Percentiles rank a stretch among this genome's conserved stretches.
Conservation (phyloP, 2,797 vertebrate genomes). For the Odontamblyopus rebecca region DNA sequence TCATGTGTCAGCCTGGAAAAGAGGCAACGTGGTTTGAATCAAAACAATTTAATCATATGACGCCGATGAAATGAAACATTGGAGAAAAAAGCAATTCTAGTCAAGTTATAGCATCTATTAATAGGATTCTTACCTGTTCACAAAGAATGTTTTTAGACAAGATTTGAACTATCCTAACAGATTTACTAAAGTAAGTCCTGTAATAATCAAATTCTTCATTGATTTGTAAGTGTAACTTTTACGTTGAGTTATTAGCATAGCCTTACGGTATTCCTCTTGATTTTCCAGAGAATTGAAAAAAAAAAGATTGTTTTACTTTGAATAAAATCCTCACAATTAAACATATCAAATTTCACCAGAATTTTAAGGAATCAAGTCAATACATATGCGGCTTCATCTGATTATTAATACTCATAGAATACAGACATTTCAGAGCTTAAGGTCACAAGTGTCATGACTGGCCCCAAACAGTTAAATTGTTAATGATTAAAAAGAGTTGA, state of each 20-base stretch:
- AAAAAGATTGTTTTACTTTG: too few species aligned
- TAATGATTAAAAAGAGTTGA: not conserved
- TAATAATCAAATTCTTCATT: not conserved
- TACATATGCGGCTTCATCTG: too few species aligned
- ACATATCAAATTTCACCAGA: too few species aligned
- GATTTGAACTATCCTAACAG: too few species aligned
- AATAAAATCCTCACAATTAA: too few species aligned
- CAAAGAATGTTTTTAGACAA: not conserved
- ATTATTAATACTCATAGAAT: too few species aligned
- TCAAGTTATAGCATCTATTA: not conserved
- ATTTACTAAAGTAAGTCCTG: not conserved
- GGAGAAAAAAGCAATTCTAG: not conserved
- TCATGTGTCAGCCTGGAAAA: conserved; percentile 39
- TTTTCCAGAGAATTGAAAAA: too few species aligned
- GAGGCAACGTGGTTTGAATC: conserved; percentile 48
- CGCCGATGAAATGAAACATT: not conserved
- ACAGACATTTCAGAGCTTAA: not conserved
- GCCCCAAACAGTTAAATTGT: conserved; percentile 11
- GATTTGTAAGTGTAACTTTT: not conserved
- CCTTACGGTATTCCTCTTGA: not conserved
- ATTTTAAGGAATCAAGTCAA: too few species aligned
- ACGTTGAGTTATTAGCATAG: not conserved
- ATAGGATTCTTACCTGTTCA: not conserved
- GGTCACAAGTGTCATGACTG: not conserved
- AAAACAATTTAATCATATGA: conserved; percentile 39